Conservation (phyloP, 2,113 vertebrate species). For the Mustela lutreola region DNA sequence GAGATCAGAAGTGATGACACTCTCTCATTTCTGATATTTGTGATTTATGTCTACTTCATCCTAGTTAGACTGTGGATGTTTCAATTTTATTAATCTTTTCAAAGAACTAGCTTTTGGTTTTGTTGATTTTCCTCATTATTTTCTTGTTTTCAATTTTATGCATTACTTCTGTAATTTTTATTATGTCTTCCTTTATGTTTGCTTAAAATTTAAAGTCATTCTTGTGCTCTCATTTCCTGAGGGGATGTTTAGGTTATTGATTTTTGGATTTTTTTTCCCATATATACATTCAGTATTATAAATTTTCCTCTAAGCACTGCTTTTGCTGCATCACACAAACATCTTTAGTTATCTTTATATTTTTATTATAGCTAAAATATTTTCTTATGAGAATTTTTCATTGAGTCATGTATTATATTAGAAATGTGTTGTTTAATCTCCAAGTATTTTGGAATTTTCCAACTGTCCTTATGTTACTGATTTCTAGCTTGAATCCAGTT, state of each 20-base stretch:
- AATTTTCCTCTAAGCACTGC: not conserved
- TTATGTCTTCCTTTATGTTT: not conserved
- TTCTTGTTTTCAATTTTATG: not conserved
- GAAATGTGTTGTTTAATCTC: not conserved
- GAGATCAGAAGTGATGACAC: not conserved
- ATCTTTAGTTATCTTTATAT: not conserved
- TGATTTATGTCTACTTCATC: not conserved
- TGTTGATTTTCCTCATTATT: not conserved
- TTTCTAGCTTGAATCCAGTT: not conserved
- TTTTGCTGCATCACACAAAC: not conserved
- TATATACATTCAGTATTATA: not conserved
- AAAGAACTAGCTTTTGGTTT: not conserved
- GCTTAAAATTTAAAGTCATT: not conserved
- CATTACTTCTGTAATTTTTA: not conserved
- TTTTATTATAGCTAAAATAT: slow-evolving; percentile 1
- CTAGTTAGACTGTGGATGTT: not conserved
- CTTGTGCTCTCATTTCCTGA: not conserved
- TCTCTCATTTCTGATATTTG: not conserved
- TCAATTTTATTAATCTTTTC: not conserved
- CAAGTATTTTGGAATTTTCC: not conserved
- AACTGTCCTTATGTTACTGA: not conserved
- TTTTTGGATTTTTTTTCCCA: not conserved
- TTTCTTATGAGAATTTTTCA: not conserved
- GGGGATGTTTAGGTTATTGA: not conserved
- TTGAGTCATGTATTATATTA: not conserved